Percentiles rank a stretch among this genome's conserved stretches.
Evolutionary conservation across 2,888 invertebrate genomes (phyloP).

Genomic region (Elysia crispata): DNA sequence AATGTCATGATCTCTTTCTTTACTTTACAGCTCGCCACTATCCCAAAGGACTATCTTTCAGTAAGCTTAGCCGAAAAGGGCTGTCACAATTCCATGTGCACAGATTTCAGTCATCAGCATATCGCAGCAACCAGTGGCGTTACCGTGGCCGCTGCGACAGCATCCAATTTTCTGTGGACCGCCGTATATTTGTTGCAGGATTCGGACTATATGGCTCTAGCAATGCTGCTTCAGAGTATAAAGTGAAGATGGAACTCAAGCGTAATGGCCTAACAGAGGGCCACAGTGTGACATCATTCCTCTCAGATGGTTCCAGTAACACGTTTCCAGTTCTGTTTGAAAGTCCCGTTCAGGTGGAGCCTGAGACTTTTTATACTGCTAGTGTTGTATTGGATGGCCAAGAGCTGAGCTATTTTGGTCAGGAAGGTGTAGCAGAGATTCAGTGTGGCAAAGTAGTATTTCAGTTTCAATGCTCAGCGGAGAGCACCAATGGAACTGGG

Average conservation of each 20-base stretch:
- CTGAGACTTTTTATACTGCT: slow-evolving; percentile 95
- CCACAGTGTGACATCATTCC: slow-evolving; percentile 94
- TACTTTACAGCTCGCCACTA: slow-evolving; percentile 94
- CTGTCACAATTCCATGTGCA: slow-evolving; percentile 95
- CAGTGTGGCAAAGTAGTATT: slow-evolving; percentile 92
- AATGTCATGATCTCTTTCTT: slow-evolving; percentile 95
- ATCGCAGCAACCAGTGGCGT: slow-evolving; percentile 97
- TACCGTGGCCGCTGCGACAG: slow-evolving; percentile 97
- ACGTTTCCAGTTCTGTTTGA: slow-evolving; percentile 94
- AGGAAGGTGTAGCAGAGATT: slow-evolving; percentile 96
- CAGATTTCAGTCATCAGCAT: slow-evolving; percentile 96
- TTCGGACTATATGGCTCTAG: slow-evolving; percentile 97
- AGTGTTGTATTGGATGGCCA: slow-evolving; percentile 96
- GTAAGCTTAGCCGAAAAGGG: slow-evolving; percentile 89
- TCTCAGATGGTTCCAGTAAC: slow-evolving; percentile 96
- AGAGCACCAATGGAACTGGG: slow-evolving; percentile 97
- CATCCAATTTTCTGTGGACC: slow-evolving; percentile 97
- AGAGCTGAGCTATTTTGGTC: slow-evolving; percentile 96
- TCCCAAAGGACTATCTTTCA: slow-evolving; percentile 87
- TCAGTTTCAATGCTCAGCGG: slow-evolving; percentile 97
- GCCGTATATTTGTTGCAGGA: slow-evolving; percentile 95
- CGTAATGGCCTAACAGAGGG: slow-evolving; percentile 90
- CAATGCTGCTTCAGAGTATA: slow-evolving; percentile 95
- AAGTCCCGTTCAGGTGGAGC: slow-evolving; percentile 90
- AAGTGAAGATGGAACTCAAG: slow-evolving; percentile 91